Evolutionary conservation across 2,797 vertebrate genomes (phyloP).

Genomic region (Buphagus erythrorhynchus): DNA sequence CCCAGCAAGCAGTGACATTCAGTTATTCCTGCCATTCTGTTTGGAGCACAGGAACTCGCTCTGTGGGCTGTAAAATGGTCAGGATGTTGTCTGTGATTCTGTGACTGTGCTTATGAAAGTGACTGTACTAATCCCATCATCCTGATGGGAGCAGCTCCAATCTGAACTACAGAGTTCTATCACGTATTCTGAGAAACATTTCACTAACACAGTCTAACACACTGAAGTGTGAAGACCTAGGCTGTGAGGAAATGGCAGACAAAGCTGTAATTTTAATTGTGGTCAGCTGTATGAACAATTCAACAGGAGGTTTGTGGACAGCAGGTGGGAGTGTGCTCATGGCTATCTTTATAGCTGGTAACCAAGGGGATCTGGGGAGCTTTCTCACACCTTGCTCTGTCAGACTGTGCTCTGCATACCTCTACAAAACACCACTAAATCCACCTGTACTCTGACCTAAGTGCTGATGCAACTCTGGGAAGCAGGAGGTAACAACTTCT

Average conservation of each 20-base stretch:
- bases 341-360: not conserved
- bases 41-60: not conserved
- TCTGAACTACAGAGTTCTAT: not conserved
- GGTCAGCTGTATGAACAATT: not conserved
- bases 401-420: not conserved
- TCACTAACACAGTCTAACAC: fast-evolving
- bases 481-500: not conserved
- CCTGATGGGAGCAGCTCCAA: not conserved
- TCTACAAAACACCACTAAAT: not conserved
- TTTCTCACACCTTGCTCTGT: fast-evolving
- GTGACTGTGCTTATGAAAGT: not conserved
- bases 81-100: not conserved
- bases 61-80: not conserved
- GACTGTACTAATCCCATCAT: not conserved
- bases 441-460: not conserved
- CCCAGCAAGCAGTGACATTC: not conserved
- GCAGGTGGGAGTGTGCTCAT: not conserved
- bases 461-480: not conserved
- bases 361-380: not conserved
- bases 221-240: fast-evolving
- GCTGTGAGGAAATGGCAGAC: not conserved
- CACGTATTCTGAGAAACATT: not conserved
- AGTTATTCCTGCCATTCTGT: not conserved
- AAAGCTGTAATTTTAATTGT: not conserved
- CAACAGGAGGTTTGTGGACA: not conserved